Conservation (phyloP, 2,113 vertebrate species). For the Aptenodytes forsteri region DNA sequence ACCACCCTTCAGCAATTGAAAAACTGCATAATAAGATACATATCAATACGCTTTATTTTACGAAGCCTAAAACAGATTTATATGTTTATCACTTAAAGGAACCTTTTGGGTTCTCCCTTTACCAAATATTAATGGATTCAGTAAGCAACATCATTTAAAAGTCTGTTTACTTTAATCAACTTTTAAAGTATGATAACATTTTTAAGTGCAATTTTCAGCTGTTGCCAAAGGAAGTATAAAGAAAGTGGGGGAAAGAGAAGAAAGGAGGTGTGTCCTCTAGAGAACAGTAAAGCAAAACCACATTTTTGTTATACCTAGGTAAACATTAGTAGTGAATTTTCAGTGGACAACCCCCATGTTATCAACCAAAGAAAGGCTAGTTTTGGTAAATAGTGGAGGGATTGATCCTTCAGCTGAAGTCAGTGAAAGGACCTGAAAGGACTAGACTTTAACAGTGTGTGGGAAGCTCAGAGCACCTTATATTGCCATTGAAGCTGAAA, state of each 20-base stretch:
- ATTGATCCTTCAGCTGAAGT: background rate
- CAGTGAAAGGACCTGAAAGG: background rate
- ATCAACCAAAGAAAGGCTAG: background rate
- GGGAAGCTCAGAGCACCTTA: background rate
- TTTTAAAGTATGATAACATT: background rate
- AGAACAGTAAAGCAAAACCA: background rate
- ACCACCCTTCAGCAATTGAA: background rate
- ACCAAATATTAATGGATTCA: background rate
- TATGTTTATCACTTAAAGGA: background rate
- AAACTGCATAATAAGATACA: background rate
- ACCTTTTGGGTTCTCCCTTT: background rate
- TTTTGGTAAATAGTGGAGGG: background rate
- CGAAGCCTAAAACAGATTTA: background rate
- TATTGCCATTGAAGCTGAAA: background rate
- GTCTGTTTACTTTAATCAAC: background rate
- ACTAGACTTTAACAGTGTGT: background rate
- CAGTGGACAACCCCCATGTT: rapidly evolving
- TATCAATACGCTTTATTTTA: background rate
- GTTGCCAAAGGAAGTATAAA: background rate
- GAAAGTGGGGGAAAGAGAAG: background rate
- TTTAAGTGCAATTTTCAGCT: background rate
- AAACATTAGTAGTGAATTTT: background rate
- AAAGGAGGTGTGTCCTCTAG: background rate
- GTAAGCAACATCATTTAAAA: background rate
- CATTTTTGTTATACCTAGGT: background rate